phyloP scores from a whole-genome alignment of 1,140 invertebrate species.

The Spodoptera litura region DNA sequence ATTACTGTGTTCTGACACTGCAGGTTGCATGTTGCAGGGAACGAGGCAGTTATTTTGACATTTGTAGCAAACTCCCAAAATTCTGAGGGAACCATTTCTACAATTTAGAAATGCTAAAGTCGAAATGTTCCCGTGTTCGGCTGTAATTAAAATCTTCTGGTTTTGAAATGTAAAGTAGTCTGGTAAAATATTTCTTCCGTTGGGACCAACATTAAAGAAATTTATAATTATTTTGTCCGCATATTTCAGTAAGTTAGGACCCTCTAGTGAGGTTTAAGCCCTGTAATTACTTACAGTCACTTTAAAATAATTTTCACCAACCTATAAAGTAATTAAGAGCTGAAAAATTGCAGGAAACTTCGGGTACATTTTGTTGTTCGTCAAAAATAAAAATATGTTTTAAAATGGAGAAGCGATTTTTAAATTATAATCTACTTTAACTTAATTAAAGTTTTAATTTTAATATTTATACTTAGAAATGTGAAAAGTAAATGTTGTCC shows the following conservation, averaged over 20 bases:
- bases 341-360: background rate
- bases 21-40: slow-evolving; percentile 18
- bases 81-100: slow-evolving; percentile 21
- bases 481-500: slow-evolving; percentile 1
- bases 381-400: background rate
- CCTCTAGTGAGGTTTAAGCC: background rate
- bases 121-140: slow-evolving; percentile 13
- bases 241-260: slow-evolving; percentile 31
- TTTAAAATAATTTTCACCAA: slow-evolving; percentile 21
- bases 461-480: background rate
- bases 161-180: slow-evolving; percentile 43
- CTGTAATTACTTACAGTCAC: slow-evolving; percentile 20
- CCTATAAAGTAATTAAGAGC: slow-evolving; percentile 6
- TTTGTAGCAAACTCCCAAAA: slow-evolving; percentile 4
- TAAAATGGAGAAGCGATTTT: background rate
- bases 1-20: slow-evolving; percentile 16
- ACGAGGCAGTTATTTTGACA: slow-evolving; percentile 11
- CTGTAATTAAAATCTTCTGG: slow-evolving; percentile 44
- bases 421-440: no score
- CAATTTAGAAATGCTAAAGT: slow-evolving; percentile 33
- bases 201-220: slow-evolving; percentile 19
- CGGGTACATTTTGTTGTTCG: background rate
- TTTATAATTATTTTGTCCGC: slow-evolving; percentile 39
- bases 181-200: slow-evolving; percentile 44
- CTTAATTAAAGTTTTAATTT: no score